These are phyloP conservation scores for Spatulosminthurus flaviceps DNA, from an alignment of 2,888 invertebrate genomes.

Conservation along the genomic window DNA sequence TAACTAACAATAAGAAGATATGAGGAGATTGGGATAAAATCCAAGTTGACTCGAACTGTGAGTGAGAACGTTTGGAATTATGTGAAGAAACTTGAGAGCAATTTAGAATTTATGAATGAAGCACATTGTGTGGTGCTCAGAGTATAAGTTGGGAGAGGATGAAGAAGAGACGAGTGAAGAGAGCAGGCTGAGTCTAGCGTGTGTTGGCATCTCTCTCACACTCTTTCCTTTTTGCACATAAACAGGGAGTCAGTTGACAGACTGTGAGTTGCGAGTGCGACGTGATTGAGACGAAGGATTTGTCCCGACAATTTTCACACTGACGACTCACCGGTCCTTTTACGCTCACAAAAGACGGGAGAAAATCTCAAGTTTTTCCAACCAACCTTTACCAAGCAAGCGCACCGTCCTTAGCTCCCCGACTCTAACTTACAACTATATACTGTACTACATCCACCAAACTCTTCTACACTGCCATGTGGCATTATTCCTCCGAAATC, in stretches of 20 bases:
- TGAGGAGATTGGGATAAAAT: no score
- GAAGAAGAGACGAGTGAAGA: constrained; percentile 4
- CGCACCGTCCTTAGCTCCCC: neutral
- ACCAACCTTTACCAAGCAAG: constrained; percentile 16
- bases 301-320: constrained; percentile 45
- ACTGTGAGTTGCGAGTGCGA: constrained; percentile 39
- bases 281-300: constrained; percentile 52
- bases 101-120: constrained; percentile 9
- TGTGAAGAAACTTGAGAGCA: neutral
- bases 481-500: neutral
- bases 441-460: neutral
- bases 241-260: constrained; percentile 1
- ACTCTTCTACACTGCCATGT: constrained; percentile 16
- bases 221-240: neutral
- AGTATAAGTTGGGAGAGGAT: neutral
- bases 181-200: neutral
- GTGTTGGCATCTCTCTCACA: constrained; percentile 25
- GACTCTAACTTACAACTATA: neutral
- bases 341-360: constrained; percentile 16
- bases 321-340: constrained; percentile 40
- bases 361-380: neutral
- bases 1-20: no score
- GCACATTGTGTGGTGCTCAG: constrained; percentile 11
- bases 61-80: neutral
- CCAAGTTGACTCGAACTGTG: neutral